A percentile compares a stretch with the other conserved stretches of the same genome.
Evolutionary conservation across 1,140 invertebrate species (phyloP).

Genomic region (Pogonognathellus flavescens): DNA sequence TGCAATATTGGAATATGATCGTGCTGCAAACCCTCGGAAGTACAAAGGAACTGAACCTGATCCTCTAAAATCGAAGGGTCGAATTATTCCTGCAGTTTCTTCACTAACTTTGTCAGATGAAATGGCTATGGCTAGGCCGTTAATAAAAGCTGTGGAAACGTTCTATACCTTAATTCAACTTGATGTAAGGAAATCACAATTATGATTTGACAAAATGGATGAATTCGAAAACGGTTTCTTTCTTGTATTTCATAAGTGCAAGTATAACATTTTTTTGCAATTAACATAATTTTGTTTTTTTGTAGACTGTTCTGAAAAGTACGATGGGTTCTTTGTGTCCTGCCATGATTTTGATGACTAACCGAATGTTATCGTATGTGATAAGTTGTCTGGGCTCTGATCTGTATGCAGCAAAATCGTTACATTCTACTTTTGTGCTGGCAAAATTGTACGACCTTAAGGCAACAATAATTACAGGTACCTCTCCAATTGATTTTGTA

Average conservation of each 20-base stretch:
- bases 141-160: neutral
- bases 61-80: neutral
- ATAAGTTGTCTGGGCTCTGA: neutral
- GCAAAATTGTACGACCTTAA: slow-evolving; percentile 2
- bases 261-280: no score
- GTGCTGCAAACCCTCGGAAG: neutral
- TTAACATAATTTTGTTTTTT: no score
- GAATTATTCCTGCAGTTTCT: neutral
- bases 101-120: slow-evolving; percentile 4
- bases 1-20: neutral
- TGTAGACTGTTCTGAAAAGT: neutral
- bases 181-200: neutral
- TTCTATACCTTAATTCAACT: neutral
- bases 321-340: neutral
- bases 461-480: neutral
- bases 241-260: neutral
- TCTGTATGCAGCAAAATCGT: neutral
- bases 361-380: neutral
- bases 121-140: neutral
- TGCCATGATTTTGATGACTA: neutral
- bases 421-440: neutral
- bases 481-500: neutral
- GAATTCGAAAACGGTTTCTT: neutral
- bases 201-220: neutral
- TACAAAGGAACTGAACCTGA: neutral